phyloP scores from a whole-genome alignment of 2,888 invertebrate genomes.

The Lymantria dispar region DNA sequence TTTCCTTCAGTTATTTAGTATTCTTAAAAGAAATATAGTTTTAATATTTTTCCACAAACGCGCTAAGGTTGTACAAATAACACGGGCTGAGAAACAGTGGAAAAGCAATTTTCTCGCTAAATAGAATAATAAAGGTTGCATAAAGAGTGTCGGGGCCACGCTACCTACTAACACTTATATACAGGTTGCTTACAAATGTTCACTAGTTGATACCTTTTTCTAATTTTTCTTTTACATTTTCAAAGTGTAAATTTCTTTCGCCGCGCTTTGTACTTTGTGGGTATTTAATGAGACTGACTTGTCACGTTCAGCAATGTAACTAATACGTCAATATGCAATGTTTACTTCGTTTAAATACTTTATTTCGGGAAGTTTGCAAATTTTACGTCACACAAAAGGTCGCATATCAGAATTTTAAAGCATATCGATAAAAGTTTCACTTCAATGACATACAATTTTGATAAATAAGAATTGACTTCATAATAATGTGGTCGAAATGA shows the following conservation, averaged over 20 bases:
- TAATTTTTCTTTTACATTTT: background rate
- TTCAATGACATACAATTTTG: too few relatives aligned
- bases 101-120: conserved; percentile 29
- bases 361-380: too few relatives aligned
- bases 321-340: too few relatives aligned
- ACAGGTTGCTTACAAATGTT: background rate
- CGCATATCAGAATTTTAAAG: too few relatives aligned
- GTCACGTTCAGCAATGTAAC: background rate
- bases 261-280: too few relatives aligned
- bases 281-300: too few relatives aligned
- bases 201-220: background rate
- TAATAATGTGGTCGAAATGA: too few relatives aligned
- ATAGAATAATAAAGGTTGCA: conserved; percentile 30
- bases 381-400: too few relatives aligned
- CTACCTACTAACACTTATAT: conserved; percentile 9
- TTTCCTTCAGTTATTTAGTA: background rate
- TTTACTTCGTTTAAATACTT: too few relatives aligned
- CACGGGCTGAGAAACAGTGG: conserved; percentile 21
- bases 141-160: conserved; percentile 27
- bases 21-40: background rate
- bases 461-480: too few relatives aligned
- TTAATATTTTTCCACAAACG: conserved; percentile 7
- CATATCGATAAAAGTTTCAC: too few relatives aligned
- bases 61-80: conserved; percentile 20
- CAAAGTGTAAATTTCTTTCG: too few relatives aligned